These are phyloP conservation scores for Actenoides lindsayi DNA, from an alignment of 2,113 vertebrate genomes.

Conservation along the genomic window DNA sequence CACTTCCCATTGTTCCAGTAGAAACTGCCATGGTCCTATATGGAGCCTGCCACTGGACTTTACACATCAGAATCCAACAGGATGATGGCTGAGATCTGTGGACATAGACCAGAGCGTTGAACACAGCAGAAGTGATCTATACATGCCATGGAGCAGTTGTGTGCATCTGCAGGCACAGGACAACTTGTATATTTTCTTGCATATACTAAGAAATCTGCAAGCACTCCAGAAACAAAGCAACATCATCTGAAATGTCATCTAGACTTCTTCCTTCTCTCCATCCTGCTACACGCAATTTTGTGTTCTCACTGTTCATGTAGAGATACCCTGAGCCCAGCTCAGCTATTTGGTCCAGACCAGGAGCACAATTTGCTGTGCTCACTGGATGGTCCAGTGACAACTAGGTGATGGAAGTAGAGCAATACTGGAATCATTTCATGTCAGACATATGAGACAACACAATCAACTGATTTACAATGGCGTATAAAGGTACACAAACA, in stretches of 20 bases:
- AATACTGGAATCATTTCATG: neutral
- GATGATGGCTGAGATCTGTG: neutral
- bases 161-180: rapidly evolving
- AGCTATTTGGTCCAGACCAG: neutral
- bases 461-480: conserved; percentile 1
- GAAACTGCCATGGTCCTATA: neutral
- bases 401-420: neutral
- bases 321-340: neutral
- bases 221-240: neutral
- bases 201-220: neutral
- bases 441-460: neutral
- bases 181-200: neutral
- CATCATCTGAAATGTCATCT: neutral
- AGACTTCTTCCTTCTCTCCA: neutral
- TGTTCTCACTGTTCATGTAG: neutral
- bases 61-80: neutral
- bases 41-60: neutral
- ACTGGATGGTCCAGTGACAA: neutral
- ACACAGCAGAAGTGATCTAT: neutral
- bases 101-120: neutral
- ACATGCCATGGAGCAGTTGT: neutral
- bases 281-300: neutral
- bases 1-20: neutral
- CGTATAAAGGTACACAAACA: conserved; percentile 26
- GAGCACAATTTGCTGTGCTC: neutral